These are phyloP conservation scores for Osmoderma eremita DNA, from an alignment of 2,888 invertebrate genomes.

Conservation along the genomic window DNA sequence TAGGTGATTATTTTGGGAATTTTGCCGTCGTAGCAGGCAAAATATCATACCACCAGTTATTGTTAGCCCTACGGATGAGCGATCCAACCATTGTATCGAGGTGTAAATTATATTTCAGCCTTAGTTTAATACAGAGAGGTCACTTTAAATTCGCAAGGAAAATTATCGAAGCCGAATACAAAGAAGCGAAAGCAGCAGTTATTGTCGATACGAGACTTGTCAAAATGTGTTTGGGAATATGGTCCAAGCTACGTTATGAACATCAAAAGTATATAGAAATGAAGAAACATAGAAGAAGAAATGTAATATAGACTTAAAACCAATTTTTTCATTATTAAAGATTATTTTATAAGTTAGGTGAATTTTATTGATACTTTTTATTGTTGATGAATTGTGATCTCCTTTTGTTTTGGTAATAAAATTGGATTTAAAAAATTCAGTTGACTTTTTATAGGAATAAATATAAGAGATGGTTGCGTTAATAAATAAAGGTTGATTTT, in stretches of 20 bases:
- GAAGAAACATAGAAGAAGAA: constrained; percentile 42
- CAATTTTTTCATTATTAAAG: constrained; percentile 17
- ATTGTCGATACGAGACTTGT: constrained; percentile 72
- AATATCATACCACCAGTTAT: constrained; percentile 86
- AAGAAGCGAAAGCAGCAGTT: constrained; percentile 59
- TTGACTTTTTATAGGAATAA: no score
- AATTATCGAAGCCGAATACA: constrained; percentile 70
- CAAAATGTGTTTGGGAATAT: constrained; percentile 88
- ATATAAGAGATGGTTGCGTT: no score
- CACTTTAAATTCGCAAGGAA: constrained; percentile 71
- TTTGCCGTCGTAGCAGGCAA: constrained; percentile 89
- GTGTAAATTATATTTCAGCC: constrained; percentile 86
- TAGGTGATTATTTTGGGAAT: constrained; percentile 86
- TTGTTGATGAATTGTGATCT: background rate
- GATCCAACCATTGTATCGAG: constrained; percentile 84
- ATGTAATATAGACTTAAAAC: background rate
- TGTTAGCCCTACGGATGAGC: constrained; percentile 80
- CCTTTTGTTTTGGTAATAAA: constrained; percentile 16
- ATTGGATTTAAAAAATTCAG: background rate
- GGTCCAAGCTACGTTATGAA: constrained; percentile 81
- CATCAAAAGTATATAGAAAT: constrained; percentile 54
- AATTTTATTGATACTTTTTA: constrained; percentile 35
- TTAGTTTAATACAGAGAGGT: constrained; percentile 88
- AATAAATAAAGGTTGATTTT: no score
- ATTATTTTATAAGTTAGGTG: constrained; percentile 31